Evolutionary conservation across 2,888 invertebrate genomes (phyloP), one percentile per base, ranked within the genome.

Genomic region (Spisula solida): DNA sequence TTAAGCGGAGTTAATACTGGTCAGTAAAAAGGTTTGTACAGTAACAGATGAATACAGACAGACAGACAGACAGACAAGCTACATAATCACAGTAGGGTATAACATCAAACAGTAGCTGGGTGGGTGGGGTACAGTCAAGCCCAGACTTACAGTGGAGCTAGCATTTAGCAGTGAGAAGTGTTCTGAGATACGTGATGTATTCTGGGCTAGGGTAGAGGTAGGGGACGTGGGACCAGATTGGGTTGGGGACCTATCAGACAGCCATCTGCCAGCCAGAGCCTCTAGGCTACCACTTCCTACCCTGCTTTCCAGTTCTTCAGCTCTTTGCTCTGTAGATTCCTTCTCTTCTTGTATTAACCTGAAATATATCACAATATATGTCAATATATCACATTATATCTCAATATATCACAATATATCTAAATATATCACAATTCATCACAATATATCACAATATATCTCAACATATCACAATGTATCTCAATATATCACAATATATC

Each of bases 251-350:
- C 95, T 94, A 86, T 94, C 94, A 55, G 93, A 94, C 82, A 98
- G 98, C 90, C 99, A 99, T 96, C 98, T 98, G 89, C 97, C 96
- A 87, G 99, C 98, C 85, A 96, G 94, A 56, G 95, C 93, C 92
- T 99, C 99, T 97, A 99, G 98, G 97, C 98, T 99, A 88, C 95
- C 95, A 86, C 96, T 96, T 85, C 96, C 99, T 93, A 99, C 98
- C 95, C 99, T 98, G 92, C 98, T 99, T 97, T 99, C 99, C 92
- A 99, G 97, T 96, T 99, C 99, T 97, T 99, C 99, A 0, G 99
- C 99, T 80, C 99, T 97, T 8, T 99, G 99, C 97, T 99, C 99
- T 0, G 99, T 97, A 56, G 95, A 96, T 85, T 97, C 96, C 94
- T 99, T 99, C 97, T 99, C 99, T 97, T 99, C 99, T 97, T 99